Percentiles rank a stretch among this genome's conserved stretches.
Conservation (phyloP, 53 echinoderm and acorn worm genomes). For the Henricia sp. region DNA sequence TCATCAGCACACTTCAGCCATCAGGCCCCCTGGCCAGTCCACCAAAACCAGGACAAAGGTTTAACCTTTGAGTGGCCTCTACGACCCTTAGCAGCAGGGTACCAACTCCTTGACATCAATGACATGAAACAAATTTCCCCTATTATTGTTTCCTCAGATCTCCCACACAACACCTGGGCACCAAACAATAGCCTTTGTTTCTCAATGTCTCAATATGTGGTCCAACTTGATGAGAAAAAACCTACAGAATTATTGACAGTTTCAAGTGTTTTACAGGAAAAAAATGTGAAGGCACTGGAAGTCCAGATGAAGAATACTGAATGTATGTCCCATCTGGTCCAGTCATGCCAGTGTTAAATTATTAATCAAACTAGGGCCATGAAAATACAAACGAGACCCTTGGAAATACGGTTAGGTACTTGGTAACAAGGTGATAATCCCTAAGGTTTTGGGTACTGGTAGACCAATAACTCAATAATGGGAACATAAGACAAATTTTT, state of each 20-base stretch:
- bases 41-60: conserved; percentile 25
- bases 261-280: too few species aligned
- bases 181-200: not conserved
- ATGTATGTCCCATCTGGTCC: too few species aligned
- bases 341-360: too few species aligned
- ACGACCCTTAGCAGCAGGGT: conserved; percentile 6
- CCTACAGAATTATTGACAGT: too few species aligned
- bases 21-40: too few species aligned
- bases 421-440: too few species aligned
- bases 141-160: not conserved
- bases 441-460: too few species aligned
- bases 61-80: not conserved
- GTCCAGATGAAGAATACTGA: too few species aligned
- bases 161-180: not conserved
- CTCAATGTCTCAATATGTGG: not conserved
- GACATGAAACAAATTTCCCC: not conserved
- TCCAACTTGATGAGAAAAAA: not conserved
- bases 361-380: not conserved
- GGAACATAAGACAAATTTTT: too few species aligned
- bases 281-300: too few species aligned
- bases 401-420: too few species aligned
- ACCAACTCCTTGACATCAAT: not conserved
- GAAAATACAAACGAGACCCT: not conserved
- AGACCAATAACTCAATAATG: too few species aligned
- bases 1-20: not conserved